These are phyloP conservation scores for Camponotus vicinus DNA, from an alignment of 1,140 invertebrate genomes.

Conservation along the genomic window DNA sequence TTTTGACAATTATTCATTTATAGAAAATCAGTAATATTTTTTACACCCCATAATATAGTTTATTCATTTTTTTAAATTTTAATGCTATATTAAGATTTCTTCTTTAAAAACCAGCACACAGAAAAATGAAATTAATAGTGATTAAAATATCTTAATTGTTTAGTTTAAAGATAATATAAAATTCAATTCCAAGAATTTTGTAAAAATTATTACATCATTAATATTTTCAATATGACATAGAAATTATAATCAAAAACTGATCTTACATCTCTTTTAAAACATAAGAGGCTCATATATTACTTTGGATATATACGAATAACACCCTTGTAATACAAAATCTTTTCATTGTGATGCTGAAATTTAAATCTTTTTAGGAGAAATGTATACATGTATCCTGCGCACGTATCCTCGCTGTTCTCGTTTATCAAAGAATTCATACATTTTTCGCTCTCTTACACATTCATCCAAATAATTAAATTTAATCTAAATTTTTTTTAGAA, in stretches of 20 bases:
- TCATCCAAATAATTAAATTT: background rate
- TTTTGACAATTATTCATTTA: background rate
- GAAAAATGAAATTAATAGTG: background rate
- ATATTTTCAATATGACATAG: background rate
- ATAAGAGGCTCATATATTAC: background rate
- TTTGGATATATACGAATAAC: background rate
- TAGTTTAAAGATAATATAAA: background rate
- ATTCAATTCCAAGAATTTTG: background rate
- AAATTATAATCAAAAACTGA: background rate
- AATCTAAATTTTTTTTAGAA: background rate
- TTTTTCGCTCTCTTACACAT: background rate
- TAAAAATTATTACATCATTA: background rate
- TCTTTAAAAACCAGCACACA: background rate
- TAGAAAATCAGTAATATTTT: background rate
- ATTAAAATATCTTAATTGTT: background rate
- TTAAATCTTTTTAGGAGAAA: conserved; percentile 21
- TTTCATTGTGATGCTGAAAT: background rate
- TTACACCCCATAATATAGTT: background rate
- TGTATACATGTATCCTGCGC: conserved; percentile 3
- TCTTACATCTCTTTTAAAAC: background rate
- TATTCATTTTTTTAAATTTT: background rate
- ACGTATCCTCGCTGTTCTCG: background rate
- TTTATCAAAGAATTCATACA: conserved; percentile 40
- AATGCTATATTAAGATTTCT: background rate
- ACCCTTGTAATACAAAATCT: background rate